These are phyloP conservation scores for Cantharis flavilabris DNA, from an alignment of 2,888 invertebrate genomes.

Conservation along the genomic window DNA sequence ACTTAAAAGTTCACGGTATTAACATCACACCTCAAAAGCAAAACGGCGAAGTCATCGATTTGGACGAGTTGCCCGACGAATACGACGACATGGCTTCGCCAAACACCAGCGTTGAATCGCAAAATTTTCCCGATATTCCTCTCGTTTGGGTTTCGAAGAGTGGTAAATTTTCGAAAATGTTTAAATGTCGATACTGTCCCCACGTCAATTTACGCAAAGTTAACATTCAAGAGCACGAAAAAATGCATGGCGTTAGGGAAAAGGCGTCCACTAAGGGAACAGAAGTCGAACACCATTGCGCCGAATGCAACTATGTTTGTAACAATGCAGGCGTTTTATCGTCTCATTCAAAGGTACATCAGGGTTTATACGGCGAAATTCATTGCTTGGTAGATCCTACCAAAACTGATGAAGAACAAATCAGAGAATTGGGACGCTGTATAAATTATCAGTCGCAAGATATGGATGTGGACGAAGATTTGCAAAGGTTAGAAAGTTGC, in stretches of 20 bases:
- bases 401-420: constrained; percentile 70
- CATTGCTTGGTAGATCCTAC: constrained; percentile 71
- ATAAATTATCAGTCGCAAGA: constrained; percentile 31
- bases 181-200: constrained; percentile 83
- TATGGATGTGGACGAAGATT: constrained; percentile 24
- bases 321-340: constrained; percentile 72
- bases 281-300: constrained; percentile 69
- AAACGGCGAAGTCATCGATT: constrained; percentile 49
- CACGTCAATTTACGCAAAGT: constrained; percentile 80
- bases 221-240: constrained; percentile 82
- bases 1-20: constrained; percentile 76
- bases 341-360: constrained; percentile 76
- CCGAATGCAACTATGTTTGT: constrained; percentile 80
- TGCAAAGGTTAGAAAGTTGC: constrained; percentile 49
- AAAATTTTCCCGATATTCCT: constrained; percentile 66
- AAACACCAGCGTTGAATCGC: constrained; percentile 51
- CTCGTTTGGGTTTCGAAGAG: constrained; percentile 77
- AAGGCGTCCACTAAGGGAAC: constrained; percentile 45
- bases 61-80: constrained; percentile 48
- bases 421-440: constrained; percentile 55
- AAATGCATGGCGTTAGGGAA: constrained; percentile 68
- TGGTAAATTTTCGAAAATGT: constrained; percentile 78
- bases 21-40: constrained; percentile 56
- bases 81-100: constrained; percentile 44
- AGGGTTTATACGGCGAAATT: constrained; percentile 70